These are phyloP conservation scores for Drosophila gaucha DNA, from an alignment of 2,888 invertebrate genomes.

Conservation along the genomic window DNA sequence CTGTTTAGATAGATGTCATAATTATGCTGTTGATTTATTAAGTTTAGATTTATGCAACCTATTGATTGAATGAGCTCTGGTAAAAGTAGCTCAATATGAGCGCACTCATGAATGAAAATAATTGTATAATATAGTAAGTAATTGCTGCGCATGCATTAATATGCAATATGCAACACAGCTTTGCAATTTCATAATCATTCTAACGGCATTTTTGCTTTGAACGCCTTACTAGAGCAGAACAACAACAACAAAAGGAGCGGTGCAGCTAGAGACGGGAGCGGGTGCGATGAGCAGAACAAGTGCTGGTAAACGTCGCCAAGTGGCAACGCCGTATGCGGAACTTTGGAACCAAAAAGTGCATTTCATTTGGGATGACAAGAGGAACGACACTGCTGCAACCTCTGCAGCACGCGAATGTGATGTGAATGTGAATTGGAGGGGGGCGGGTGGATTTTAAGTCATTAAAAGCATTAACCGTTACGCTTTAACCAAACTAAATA, in stretches of 20 bases:
- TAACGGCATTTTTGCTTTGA: slow-evolving; percentile 53
- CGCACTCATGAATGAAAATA: slow-evolving; percentile 57
- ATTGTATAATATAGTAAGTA: slow-evolving; percentile 54
- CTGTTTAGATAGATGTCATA: slow-evolving; percentile 47
- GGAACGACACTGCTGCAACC: slow-evolving; percentile 22
- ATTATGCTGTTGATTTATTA: slow-evolving; percentile 40
- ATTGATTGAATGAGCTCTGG: slow-evolving; percentile 9
- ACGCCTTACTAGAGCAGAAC: slow-evolving; percentile 72
- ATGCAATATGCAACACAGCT: slow-evolving; percentile 36
- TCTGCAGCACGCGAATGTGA: slow-evolving; percentile 23
- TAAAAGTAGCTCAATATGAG: slow-evolving; percentile 14
- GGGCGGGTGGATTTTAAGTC: slow-evolving; percentile 29
- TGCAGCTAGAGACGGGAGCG: slow-evolving; percentile 1
- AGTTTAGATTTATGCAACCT: slow-evolving; percentile 58
- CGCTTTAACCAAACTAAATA: slow-evolving; percentile 61
- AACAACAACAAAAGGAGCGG: slow-evolving; percentile 16
- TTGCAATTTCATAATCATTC: slow-evolving; percentile 73
- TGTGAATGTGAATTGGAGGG: background rate
- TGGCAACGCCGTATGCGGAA: slow-evolving; percentile 8
- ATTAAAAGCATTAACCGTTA: slow-evolving; percentile 72
- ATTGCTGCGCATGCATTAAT: slow-evolving; percentile 23
- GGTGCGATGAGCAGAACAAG: slow-evolving; percentile 1
- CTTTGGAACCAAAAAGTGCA: slow-evolving; percentile 41
- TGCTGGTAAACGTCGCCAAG: slow-evolving; percentile 25
- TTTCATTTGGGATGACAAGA: slow-evolving; percentile 47